A percentile compares a stretch with the other conserved stretches of the same genome.
phyloP scores from a whole-genome alignment of 2,888 invertebrate species.

The Onchidella celtica region DNA sequence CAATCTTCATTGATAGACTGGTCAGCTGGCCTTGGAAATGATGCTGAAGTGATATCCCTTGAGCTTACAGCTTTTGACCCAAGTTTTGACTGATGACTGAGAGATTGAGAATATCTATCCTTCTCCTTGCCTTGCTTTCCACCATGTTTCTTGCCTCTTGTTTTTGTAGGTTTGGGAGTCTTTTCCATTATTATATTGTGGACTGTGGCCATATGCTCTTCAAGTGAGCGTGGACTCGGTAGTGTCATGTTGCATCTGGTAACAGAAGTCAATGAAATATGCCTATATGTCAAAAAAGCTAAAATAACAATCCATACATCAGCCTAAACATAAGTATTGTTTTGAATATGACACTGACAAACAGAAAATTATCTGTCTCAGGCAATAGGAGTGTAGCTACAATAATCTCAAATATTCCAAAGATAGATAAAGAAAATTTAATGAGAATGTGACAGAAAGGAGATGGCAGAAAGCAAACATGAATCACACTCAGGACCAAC shows the following conservation, averaged over 20 bases:
- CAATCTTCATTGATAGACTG: conserved; percentile 4
- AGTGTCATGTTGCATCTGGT: conserved; percentile 56
- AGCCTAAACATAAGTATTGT: too few relatives aligned
- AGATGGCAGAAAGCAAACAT: too few relatives aligned
- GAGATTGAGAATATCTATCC: not conserved
- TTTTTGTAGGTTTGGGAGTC: conserved; percentile 47
- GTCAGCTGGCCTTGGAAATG: not conserved
- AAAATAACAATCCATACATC: too few relatives aligned
- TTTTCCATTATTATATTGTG: conserved; percentile 56
- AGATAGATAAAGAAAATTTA: too few relatives aligned
- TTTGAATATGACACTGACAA: too few relatives aligned
- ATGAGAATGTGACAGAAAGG: too few relatives aligned
- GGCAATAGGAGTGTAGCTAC: too few relatives aligned
- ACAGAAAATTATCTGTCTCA: too few relatives aligned
- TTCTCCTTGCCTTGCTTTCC: conserved; percentile 39
- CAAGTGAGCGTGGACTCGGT: conserved; percentile 57
- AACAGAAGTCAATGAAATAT: conserved; percentile 5
- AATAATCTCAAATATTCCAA: too few relatives aligned
- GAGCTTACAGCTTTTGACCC: conserved; percentile 2
- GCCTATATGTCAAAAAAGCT: too few relatives aligned
- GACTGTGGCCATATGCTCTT: conserved; percentile 62
- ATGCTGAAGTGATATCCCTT: conserved; percentile 4
- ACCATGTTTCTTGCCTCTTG: conserved; percentile 48
- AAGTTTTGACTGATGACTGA: not conserved
- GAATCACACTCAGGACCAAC: too few relatives aligned